Percentiles rank a stretch among this genome's conserved stretches.
These are phyloP conservation scores for Operophtera brumata DNA, from an alignment of 2,888 invertebrate genomes.

Conservation along the genomic window DNA sequence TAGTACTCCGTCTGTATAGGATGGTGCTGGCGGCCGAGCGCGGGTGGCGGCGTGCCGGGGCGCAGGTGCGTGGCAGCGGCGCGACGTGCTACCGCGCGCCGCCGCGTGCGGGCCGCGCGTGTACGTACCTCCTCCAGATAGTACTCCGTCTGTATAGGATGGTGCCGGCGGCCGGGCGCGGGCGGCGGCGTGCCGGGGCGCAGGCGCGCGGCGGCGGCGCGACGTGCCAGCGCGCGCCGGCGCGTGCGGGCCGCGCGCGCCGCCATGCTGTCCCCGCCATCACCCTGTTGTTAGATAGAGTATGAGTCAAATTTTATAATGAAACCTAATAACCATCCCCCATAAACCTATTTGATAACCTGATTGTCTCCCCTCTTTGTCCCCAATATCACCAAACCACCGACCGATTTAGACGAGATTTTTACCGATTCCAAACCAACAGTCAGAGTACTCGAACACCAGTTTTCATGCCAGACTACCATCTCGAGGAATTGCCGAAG, in stretches of 20 bases:
- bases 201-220: conserved; percentile 86
- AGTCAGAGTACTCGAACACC: too few species aligned
- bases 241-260: conserved; percentile 73
- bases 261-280: conserved; percentile 66
- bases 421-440: too few species aligned
- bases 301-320: too few species aligned
- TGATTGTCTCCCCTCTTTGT: too few species aligned
- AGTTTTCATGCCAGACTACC: too few species aligned
- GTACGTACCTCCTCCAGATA: conserved; percentile 90
- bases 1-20: conserved; percentile 94
- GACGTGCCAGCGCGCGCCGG: conserved; percentile 86
- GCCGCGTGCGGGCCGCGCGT: conserved; percentile 77
- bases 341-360: too few species aligned
- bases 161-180: conserved; percentile 91
- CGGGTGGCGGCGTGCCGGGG: conserved; percentile 87
- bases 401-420: too few species aligned
- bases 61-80: conserved; percentile 85
- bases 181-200: conserved; percentile 87
- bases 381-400: too few species aligned
- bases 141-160: conserved; percentile 93
- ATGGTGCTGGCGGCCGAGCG: conserved; percentile 91
- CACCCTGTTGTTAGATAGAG: conserved; percentile 52
- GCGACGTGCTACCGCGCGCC: conserved; percentile 85
- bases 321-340: too few species aligned
- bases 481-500: too few species aligned